A percentile compares a stretch with the other conserved stretches of the same genome.
phyloP scores from a whole-genome alignment of 2,888 invertebrate species.

The Enoplolaimus lenunculus region DNA sequence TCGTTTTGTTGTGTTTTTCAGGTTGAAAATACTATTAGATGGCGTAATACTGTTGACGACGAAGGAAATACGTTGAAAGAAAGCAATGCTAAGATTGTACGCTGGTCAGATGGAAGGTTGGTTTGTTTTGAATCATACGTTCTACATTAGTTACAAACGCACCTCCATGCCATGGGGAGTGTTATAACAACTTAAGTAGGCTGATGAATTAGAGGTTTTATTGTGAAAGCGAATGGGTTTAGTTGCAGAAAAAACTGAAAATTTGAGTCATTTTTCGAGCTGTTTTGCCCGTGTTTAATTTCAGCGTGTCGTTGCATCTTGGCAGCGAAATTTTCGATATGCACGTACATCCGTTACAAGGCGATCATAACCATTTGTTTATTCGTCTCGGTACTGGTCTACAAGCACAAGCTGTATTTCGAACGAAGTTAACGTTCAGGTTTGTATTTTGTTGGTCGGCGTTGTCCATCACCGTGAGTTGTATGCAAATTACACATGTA shows the following conservation, averaged over 20 bases:
- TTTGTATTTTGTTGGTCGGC: too few relatives aligned
- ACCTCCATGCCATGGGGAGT: too few relatives aligned
- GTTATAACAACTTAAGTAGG: too few relatives aligned
- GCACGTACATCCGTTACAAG: constrained; percentile 66
- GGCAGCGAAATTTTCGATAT: constrained; percentile 97
- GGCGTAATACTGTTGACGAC: constrained; percentile 55
- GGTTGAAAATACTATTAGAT: constrained; percentile 92
- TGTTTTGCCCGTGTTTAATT: too few relatives aligned
- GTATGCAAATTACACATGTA: too few relatives aligned
- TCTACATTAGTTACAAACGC: not conserved
- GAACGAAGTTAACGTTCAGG: constrained; percentile 81
- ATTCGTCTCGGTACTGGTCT: constrained; percentile 93
- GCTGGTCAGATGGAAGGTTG: constrained; percentile 85
- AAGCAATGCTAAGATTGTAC: constrained; percentile 83
- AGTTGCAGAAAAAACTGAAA: too few relatives aligned
- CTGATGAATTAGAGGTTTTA: too few relatives aligned
- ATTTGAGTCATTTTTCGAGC: too few relatives aligned
- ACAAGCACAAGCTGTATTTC: constrained; percentile 90
- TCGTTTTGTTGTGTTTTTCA: too few relatives aligned
- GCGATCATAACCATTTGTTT: constrained; percentile 92
- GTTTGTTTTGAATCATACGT: too few relatives aligned
- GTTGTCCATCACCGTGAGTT: too few relatives aligned
- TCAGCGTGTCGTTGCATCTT: constrained; percentile 79
- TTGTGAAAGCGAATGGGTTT: not conserved
- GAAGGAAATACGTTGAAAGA: constrained; percentile 67